These are phyloP conservation scores for Nomia melanderi DNA, from an alignment of 1,140 invertebrate species.

Conservation along the genomic window DNA sequence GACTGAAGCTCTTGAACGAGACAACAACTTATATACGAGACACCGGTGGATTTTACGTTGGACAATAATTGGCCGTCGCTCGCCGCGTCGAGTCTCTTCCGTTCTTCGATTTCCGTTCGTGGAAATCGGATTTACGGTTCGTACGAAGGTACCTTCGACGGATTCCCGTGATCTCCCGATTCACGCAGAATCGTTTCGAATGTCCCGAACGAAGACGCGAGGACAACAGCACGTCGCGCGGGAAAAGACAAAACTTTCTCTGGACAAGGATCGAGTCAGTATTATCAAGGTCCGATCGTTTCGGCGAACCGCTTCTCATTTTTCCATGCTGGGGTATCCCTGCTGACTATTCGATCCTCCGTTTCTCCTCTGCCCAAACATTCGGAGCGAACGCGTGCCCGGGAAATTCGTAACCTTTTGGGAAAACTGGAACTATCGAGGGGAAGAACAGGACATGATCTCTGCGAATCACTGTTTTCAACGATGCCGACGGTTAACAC, in stretches of 20 bases:
- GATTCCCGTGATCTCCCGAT: neutral
- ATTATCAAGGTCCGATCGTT: slow-evolving; percentile 64
- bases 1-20: slow-evolving; percentile 64
- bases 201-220: neutral
- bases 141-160: neutral
- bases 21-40: slow-evolving; percentile 73
- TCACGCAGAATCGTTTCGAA: neutral
- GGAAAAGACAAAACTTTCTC: slow-evolving; percentile 52
- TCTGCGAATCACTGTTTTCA: too few relatives aligned
- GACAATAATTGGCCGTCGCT: slow-evolving; percentile 57
- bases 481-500: too few relatives aligned
- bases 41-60: slow-evolving; percentile 49
- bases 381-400: neutral
- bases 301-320: slow-evolving; percentile 58
- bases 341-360: neutral
- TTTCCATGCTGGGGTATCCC: slow-evolving; percentile 56
- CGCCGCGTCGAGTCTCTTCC: neutral
- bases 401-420: neutral
- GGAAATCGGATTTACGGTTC: neutral
- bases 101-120: neutral
- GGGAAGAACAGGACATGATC: too few relatives aligned
- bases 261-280: slow-evolving; percentile 1
- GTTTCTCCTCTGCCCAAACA: neutral
- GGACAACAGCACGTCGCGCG: neutral
- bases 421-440: neutral